Evolutionary conservation across 2,113 vertebrate species (phyloP).

Genomic region (Xiphias gladius): DNA sequence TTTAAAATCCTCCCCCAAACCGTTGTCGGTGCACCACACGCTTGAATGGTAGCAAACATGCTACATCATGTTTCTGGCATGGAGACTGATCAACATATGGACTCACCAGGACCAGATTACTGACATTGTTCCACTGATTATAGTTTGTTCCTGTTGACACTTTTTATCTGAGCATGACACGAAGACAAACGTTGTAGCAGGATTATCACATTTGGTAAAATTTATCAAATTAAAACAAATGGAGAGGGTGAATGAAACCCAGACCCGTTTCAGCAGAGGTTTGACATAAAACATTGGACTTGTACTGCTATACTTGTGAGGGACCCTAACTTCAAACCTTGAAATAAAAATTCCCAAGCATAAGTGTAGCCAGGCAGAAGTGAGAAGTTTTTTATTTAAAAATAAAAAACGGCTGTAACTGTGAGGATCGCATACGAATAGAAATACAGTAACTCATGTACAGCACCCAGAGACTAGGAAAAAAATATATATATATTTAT

Average conservation of each 20-base stretch:
- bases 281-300: too few relatives aligned
- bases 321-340: too few relatives aligned
- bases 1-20: conserved; percentile 6
- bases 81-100: background rate
- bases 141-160: background rate
- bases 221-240: background rate
- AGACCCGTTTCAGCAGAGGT: background rate
- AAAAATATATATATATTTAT: too few relatives aligned
- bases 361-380: too few relatives aligned
- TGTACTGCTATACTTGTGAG: too few relatives aligned
- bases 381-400: too few relatives aligned
- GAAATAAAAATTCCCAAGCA: too few relatives aligned
- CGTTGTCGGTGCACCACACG: background rate
- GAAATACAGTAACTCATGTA: too few relatives aligned
- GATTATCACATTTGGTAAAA: conserved; percentile 17
- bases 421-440: too few relatives aligned
- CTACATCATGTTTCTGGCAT: background rate
- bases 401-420: too few relatives aligned
- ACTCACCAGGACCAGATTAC: conserved; percentile 9
- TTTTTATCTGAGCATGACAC: background rate
- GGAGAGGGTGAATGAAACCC: conserved; percentile 1
- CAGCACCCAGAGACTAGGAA: too few relatives aligned
- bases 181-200: background rate
- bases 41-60: background rate
- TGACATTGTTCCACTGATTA: background rate